phyloP scores from a whole-genome alignment of 2,888 invertebrate species.

The Thera britannica region DNA sequence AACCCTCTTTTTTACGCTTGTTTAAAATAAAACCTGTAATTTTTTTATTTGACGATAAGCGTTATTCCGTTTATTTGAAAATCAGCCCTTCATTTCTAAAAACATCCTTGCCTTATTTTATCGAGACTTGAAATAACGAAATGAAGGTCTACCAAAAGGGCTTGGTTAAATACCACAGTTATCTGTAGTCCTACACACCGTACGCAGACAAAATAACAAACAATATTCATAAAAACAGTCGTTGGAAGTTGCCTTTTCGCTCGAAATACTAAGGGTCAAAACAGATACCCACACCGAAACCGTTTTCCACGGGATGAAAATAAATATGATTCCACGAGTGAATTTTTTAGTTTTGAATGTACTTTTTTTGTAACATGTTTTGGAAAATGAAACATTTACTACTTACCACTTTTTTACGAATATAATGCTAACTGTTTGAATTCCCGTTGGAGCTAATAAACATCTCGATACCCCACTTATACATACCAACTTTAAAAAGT shows the following conservation, averaged over 20 bases:
- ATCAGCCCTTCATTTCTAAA: neutral
- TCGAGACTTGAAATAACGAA: conserved; percentile 7
- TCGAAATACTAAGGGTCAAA: conserved; percentile 37
- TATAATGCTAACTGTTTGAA: too few relatives aligned
- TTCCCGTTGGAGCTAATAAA: too few relatives aligned
- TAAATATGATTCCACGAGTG: neutral
- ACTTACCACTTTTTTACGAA: too few relatives aligned
- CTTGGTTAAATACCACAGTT: conserved; percentile 18
- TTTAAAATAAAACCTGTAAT: too few relatives aligned
- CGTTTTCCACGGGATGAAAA: conserved; percentile 21
- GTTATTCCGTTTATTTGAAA: too few relatives aligned
- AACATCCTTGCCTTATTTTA: conserved; percentile 3
- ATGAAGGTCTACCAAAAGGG: conserved; percentile 16
- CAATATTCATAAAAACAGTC: conserved; percentile 36
- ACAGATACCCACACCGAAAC: conserved; percentile 39
- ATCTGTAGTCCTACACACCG: conserved; percentile 7
- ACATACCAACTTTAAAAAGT: too few relatives aligned
- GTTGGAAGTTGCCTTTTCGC: conserved; percentile 32
- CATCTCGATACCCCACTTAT: too few relatives aligned
- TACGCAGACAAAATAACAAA: conserved; percentile 27
- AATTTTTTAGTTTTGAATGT: neutral
- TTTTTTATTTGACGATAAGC: too few relatives aligned
- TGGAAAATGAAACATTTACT: neutral
- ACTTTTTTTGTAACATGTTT: neutral
- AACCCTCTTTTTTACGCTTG: too few relatives aligned